Conservation (phyloP, 2,888 invertebrate species). For the Cryptus viduatorius region DNA sequence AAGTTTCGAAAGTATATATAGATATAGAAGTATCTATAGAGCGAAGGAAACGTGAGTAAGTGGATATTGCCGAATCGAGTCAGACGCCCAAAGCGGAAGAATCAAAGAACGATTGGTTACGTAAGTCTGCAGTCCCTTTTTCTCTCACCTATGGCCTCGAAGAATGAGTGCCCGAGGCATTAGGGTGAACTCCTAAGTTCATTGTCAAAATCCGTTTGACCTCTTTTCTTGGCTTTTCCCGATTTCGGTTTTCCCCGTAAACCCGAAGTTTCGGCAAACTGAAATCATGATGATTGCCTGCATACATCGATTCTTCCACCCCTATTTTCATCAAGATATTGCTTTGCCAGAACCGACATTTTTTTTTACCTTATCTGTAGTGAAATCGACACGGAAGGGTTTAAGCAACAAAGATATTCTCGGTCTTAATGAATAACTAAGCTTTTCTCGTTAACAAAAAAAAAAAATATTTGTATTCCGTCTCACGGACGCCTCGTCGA, state of each 20-base stretch:
- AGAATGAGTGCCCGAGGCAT: slow-evolving; percentile 1
- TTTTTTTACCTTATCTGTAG: neutral
- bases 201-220: slow-evolving; percentile 60
- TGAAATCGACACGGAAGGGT: neutral
- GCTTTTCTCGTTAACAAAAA: too few species aligned
- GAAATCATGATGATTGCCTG: neutral
- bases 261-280: slow-evolving; percentile 27
- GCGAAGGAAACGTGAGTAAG: slow-evolving; percentile 53
- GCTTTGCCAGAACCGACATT: neutral
- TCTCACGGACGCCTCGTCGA: too few species aligned
- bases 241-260: slow-evolving; percentile 18
- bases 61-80: slow-evolving; percentile 62
- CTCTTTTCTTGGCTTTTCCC: slow-evolving; percentile 12
- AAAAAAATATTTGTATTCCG: too few species aligned
- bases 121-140: slow-evolving; percentile 37
- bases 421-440: too few species aligned
- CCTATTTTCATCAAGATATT: neutral
- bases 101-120: slow-evolving; percentile 62
- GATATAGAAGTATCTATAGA: neutral
- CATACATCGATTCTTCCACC: neutral
- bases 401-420: neutral
- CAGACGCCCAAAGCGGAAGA: slow-evolving; percentile 53
- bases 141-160: neutral
- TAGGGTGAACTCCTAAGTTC: slow-evolving; percentile 52
- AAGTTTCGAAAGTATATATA: neutral